A percentile compares a stretch with the other conserved stretches of the same genome.
Evolutionary conservation across 2,113 vertebrate species (phyloP).

Genomic region (Rhinogobius similis): DNA sequence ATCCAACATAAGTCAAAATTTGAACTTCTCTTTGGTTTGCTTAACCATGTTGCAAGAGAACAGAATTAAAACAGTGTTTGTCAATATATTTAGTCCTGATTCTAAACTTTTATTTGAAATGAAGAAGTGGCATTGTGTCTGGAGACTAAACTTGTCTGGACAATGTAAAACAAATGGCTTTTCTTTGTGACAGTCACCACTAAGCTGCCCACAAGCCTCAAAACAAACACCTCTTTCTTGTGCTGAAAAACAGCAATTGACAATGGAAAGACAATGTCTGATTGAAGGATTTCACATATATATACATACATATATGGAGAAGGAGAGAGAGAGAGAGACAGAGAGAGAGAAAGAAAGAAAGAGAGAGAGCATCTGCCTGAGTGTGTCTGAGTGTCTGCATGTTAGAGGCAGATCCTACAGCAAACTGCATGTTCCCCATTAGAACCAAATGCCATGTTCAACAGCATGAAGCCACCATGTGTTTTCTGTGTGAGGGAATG

Average conservation of each 20-base stretch:
- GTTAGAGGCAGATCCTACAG: constrained; percentile 27
- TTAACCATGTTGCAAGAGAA: constrained; percentile 4
- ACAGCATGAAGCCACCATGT: not conserved
- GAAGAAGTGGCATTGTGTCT: constrained; percentile 4
- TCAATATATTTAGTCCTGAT: not conserved
- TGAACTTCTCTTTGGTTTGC: constrained; percentile 5
- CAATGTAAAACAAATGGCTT: constrained; percentile 34
- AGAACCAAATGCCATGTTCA: constrained; percentile 6
- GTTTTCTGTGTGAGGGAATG: constrained; percentile 3
- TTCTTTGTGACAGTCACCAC: constrained; percentile 28
- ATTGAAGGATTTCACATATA: too few relatives aligned
- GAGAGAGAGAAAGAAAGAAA: too few relatives aligned
- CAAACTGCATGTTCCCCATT: constrained; percentile 23
- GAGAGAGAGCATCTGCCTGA: not conserved
- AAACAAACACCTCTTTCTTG: constrained; percentile 12
- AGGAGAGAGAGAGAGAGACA: too few relatives aligned
- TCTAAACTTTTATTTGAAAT: constrained; percentile 38
- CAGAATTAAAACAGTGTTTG: constrained; percentile 27
- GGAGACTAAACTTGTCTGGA: constrained; percentile 7
- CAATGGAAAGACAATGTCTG: constrained; percentile 1
- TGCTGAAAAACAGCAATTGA: not conserved
- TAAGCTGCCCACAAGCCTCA: constrained; percentile 10
- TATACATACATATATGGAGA: too few relatives aligned
- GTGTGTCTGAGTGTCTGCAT: constrained; percentile 27
- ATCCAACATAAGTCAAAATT: constrained; percentile 2